Conservation (phyloP, 2,113 vertebrate species). For the Eurystomus gularis region DNA sequence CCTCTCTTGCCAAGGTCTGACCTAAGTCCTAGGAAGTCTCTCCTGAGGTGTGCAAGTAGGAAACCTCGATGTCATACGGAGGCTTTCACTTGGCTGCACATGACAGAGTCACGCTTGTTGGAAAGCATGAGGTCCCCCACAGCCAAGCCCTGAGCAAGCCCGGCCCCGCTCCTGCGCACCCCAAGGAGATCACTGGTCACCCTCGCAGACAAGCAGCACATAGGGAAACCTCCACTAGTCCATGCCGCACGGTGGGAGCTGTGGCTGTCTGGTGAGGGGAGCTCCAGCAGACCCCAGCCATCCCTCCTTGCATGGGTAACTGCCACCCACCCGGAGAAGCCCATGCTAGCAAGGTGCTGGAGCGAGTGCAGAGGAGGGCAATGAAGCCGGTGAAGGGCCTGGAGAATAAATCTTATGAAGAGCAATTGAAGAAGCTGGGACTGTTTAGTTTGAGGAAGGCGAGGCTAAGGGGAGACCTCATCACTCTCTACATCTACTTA, state of each 20-base stretch:
- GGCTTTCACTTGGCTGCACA: not conserved
- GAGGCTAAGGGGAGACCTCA: too few species aligned
- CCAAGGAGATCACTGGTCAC: accelerated
- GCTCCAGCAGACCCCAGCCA: not conserved
- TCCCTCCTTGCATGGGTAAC: accelerated
- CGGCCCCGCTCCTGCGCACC: not conserved
- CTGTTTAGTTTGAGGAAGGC: too few species aligned
- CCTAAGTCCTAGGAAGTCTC: not conserved
- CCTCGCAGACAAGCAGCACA: accelerated
- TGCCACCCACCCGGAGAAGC: not conserved
- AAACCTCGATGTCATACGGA: not conserved
- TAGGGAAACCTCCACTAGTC: not conserved
- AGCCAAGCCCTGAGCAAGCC: not conserved
- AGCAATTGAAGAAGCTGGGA: too few species aligned
- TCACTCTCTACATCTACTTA: too few species aligned
- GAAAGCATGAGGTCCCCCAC: not conserved
- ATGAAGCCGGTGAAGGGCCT: too few species aligned
- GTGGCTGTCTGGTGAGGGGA: accelerated
- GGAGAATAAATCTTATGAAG: too few species aligned
- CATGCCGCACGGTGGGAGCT: accelerated
- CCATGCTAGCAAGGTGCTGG: too few species aligned
- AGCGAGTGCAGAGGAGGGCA: too few species aligned
- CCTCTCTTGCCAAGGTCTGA: not conserved
- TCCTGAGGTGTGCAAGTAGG: not conserved
- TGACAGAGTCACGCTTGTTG: not conserved